A percentile compares a stretch with the other conserved stretches of the same genome.
Evolutionary conservation across 64 coral and sea anemone species (phyloP).

Genomic region (Actinia tenebrosa): DNA sequence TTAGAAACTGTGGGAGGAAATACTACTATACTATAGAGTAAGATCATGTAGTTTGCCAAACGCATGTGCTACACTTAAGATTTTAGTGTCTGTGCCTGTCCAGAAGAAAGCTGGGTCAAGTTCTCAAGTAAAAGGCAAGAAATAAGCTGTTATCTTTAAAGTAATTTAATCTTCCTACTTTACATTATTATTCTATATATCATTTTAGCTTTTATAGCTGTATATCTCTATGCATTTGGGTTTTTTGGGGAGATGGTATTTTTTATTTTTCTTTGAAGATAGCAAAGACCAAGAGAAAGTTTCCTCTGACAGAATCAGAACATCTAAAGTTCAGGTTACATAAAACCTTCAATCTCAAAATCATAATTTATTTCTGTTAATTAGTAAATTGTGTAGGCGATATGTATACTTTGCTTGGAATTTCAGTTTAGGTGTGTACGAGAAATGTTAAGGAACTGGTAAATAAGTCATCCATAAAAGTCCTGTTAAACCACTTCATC

Average conservation of each 20-base stretch:
- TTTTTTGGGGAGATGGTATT: constrained; percentile 3
- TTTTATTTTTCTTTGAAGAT: constrained; percentile 19
- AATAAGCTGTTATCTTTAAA: neutral
- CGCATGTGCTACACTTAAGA: constrained; percentile 15
- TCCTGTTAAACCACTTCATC: neutral
- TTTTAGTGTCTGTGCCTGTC: neutral
- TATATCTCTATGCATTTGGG: neutral
- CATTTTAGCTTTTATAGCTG: neutral
- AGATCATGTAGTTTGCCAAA: neutral
- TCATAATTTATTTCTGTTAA: neutral
- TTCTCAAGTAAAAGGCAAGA: constrained; percentile 12
- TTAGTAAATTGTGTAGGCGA: neutral
- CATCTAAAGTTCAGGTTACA: neutral
- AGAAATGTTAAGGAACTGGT: neutral
- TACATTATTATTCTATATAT: neutral
- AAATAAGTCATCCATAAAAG: neutral
- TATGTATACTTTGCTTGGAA: neutral
- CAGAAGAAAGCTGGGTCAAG: neutral
- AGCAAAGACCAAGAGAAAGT: neutral
- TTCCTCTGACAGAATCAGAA: neutral
- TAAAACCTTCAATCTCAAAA: neutral
- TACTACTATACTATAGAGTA: neutral
- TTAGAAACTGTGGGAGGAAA: neutral
- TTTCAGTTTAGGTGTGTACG: neutral
- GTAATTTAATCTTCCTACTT: neutral